Evolutionary conservation across 2,113 vertebrate species (phyloP), one percentile per base, ranked within the genome.

Genomic region (Chrysochloris asiatica): DNA sequence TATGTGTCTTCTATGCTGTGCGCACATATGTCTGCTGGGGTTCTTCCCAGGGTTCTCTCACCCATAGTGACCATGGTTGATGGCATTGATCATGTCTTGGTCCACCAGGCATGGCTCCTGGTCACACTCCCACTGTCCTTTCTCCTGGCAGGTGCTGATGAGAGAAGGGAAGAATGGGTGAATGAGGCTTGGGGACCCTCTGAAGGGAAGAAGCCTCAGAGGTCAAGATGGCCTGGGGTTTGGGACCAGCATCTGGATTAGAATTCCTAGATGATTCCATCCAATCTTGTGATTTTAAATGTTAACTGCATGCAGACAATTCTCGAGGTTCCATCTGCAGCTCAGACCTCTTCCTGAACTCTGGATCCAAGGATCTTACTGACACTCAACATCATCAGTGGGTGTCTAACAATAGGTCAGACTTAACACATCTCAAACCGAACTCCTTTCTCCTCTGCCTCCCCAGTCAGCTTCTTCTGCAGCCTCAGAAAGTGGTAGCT

Each of bases 21-120:
- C 6, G 59, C 3, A 21, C 3, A 54, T 50, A 50, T 14, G 4
- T 10, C 38, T 43, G 47, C 56, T 65, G 8, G 24, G 17, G 13
- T 41, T 0, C 0, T 1, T 3, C 88, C n/a, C n/a, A n/a, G n/a
- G n/a, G n/a, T n/a, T 26, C 8, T 16, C 98, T 98, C 94, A 99
- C 99, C 99, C 98, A 0, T 98, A 99, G 54, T 96, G 96, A 69
- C 99, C 99, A 69, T 96, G 95, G 97, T 99, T 99, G 96, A 99
- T 21, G 2, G 98, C 96, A 0, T 98, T 95, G 45, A 99, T 99
- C 93, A 98, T 98, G 76, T 98, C 98, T 3, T 63, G 69, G 0
- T 99, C 98, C 83, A 99, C 98, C 79, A 99, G 97, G 92, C 99
- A 99, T 33, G 98, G 97, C 0, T 98, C 96, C 95, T 98, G 97